A percentile compares a stretch with the other conserved stretches of the same genome.
Evolutionary conservation across 2,888 invertebrate species (phyloP).

Genomic region (Lochmaea crataegi): DNA sequence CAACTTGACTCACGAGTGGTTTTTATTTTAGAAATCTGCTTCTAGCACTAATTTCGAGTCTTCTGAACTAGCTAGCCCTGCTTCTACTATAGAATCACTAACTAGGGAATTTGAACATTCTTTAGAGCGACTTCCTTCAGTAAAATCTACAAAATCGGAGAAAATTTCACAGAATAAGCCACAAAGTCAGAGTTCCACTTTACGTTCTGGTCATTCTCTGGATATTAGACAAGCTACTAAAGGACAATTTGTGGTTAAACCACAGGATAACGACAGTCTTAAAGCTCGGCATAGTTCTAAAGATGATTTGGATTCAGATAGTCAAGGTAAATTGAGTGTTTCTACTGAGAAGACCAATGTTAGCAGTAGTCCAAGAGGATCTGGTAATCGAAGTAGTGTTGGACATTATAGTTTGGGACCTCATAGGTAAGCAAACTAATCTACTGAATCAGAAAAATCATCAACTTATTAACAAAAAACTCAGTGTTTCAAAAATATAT

Average conservation of each 20-base stretch:
- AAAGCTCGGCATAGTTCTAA: conserved; percentile 66
- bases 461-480: too few species aligned
- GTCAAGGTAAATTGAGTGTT: conserved; percentile 28
- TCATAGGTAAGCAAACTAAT: conserved; percentile 54
- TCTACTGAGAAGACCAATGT: conserved; percentile 39
- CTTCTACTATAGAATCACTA: conserved; percentile 82
- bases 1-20: conserved; percentile 25
- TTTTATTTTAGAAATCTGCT: conserved; percentile 56
- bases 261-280: conserved; percentile 75
- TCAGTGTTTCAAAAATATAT: too few species aligned
- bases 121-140: conserved; percentile 67
- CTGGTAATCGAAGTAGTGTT: conserved; percentile 66
- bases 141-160: conserved; percentile 45
- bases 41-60: conserved; percentile 54
- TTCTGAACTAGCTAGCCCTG: conserved; percentile 77
- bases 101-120: conserved; percentile 87
- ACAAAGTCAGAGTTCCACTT: conserved; percentile 52
- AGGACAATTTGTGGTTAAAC: conserved; percentile 73
- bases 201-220: conserved; percentile 58
- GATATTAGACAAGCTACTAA: conserved; percentile 62
- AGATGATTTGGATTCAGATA: conserved; percentile 15
- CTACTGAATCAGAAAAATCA: neutral
- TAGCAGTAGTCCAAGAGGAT: conserved; percentile 62
- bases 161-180: conserved; percentile 31
- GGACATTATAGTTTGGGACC: conserved; percentile 64